Evolutionary conservation across 2,797 vertebrate species (phyloP), one percentile per base, ranked within the genome.

Genomic region (Enteromius thamalakanensis): DNA sequence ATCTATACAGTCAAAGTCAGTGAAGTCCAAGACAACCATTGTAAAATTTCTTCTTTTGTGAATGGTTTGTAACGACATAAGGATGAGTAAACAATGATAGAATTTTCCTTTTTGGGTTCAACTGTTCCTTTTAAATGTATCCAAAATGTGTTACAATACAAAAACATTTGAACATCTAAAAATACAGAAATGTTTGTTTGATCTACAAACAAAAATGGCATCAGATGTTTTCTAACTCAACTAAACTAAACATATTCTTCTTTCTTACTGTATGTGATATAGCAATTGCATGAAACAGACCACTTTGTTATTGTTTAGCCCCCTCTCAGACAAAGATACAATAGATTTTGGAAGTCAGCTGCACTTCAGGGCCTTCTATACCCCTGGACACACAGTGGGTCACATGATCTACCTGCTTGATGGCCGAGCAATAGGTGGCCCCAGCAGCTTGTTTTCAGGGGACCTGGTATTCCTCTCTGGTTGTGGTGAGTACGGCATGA

Each of bases 401-500:
- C 98, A 99, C 92, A 96, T 97, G 95, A 96, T 97, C 87, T 99
- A 97, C 69, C 93, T 98, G 83, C 93, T 99, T 90, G 97, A 98
- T 0, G 96, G 97, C 45, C 91, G 85, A 26, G 90, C 90, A 0
- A 93, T 96, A 0, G 94, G 94, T 0, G 91, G 93, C 17, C 96
- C 98, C n/a, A 93, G 94, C 79, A 97, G 96, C 89, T 96, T 99
- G 82, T 99, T 99, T 91, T 99, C 98, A 0, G 98, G 98, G 45
- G 98, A 99, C 89, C 95, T 99, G 78, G 96, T 99, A 62, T 99
- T 99, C 91, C 96, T 99, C 3, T 97, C 97, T 10, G 98, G 98
- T 87, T 99, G 97, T 1, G 98, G 98, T 99, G 88, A 95, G 96
- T 86, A 14, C 49, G 60, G 3, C 55, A 68, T 55, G 45, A 65